Conservation (phyloP, 2,888 invertebrate genomes). For the Ormyrus labotus region DNA sequence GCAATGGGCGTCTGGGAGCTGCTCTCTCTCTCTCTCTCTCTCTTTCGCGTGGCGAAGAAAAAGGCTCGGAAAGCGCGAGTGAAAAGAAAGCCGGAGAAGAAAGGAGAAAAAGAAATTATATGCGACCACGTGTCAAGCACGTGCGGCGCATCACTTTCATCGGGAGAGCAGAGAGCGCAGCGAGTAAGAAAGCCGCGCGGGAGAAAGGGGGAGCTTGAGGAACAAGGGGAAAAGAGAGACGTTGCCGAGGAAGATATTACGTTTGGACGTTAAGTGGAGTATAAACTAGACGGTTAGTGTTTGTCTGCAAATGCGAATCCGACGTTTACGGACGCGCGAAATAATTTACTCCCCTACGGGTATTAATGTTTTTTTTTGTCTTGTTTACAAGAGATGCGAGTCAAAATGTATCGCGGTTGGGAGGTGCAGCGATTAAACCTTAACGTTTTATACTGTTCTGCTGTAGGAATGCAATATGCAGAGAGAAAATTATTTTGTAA, state of each 20-base stretch:
- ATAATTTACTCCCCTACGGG: conserved; percentile 32
- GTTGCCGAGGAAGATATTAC: conserved; percentile 38
- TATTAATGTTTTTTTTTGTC: conserved; percentile 41
- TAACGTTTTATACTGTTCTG: no score
- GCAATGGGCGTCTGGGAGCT: neutral
- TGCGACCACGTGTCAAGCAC: conserved; percentile 34
- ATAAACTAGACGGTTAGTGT: conserved; percentile 42
- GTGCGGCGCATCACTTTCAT: conserved; percentile 12
- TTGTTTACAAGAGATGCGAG: neutral
- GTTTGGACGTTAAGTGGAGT: conserved; percentile 48
- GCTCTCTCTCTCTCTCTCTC: no score
- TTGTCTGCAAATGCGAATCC: conserved; percentile 47
- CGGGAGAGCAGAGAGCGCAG: neutral
- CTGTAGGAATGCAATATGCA: no score
- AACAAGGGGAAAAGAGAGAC: conserved; percentile 17
- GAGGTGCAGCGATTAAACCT: neutral
- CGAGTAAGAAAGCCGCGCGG: no score
- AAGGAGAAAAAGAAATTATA: no score
- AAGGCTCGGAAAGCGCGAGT: no score
- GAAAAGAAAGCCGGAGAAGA: no score
- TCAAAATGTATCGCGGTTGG: neutral
- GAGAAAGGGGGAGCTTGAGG: neutral
- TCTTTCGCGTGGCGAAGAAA: no score
- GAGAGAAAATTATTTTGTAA: no score
- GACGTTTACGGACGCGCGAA: conserved; percentile 36